These are phyloP conservation scores for Eurosta solidaginis DNA, from an alignment of 1,140 invertebrate genomes.

Conservation along the genomic window DNA sequence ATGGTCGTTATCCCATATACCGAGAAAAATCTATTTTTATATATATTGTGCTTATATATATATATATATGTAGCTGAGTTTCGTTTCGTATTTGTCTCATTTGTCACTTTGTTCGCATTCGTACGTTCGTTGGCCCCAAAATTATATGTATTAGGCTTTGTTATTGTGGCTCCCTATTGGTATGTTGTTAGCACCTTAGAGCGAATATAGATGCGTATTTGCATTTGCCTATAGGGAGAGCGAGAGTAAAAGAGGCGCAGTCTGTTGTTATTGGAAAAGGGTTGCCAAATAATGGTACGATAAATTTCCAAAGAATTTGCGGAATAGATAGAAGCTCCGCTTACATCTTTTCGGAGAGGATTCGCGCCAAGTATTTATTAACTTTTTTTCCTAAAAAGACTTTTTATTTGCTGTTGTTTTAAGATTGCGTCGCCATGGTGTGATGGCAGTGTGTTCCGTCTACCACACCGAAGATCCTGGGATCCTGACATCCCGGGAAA, in stretches of 20 bases:
- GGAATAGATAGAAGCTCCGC: no score
- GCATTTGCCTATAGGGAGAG: not conserved
- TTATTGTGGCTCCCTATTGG: not conserved
- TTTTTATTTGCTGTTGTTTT: no score
- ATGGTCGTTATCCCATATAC: constrained; percentile 60
- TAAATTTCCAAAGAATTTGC: not conserved
- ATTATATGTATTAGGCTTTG: not conserved
- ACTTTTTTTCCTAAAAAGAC: no score
- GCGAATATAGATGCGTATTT: not conserved
- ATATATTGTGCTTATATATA: not conserved
- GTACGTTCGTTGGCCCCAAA: constrained; percentile 3
- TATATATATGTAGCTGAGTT: constrained; percentile 22
- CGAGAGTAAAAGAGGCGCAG: not conserved
- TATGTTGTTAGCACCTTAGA: constrained; percentile 21
- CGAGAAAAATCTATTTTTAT: constrained; percentile 59
- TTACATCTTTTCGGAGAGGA: no score
- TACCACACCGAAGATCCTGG: no score
- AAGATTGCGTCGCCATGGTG: no score
- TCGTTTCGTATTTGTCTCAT: constrained; percentile 16
- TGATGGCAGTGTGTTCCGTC: no score
- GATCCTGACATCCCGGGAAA: no score
- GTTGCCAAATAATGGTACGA: not conserved
- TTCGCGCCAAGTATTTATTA: no score
- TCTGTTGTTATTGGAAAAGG: not conserved
- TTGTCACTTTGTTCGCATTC: not conserved